phyloP scores from a whole-genome alignment of 2,888 invertebrate genomes.

The Dendrolimus pini region DNA sequence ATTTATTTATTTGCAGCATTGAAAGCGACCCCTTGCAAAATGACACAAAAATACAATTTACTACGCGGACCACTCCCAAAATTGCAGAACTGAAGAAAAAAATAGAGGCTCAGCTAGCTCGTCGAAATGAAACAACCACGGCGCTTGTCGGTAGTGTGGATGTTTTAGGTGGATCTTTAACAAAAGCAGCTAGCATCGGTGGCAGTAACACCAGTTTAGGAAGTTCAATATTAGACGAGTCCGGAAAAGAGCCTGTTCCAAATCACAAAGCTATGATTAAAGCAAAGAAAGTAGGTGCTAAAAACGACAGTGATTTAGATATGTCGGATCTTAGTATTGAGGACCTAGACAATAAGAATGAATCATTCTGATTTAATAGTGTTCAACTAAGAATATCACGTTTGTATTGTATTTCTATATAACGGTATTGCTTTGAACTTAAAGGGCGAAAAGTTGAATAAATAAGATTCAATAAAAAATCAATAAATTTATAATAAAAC shows the following conservation, averaged over 20 bases:
- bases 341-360: conserved; percentile 40
- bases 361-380: conserved; percentile 29
- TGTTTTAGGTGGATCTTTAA: conserved; percentile 38
- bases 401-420: no score
- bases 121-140: conserved; percentile 49
- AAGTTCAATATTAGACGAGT: conserved; percentile 66
- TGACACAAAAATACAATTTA: conserved; percentile 54
- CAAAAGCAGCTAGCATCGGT: conserved; percentile 42
- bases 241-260: conserved; percentile 35
- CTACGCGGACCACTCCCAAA: conserved; percentile 68
- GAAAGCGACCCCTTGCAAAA: conserved; percentile 56
- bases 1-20: conserved; percentile 42
- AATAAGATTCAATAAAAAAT: no score
- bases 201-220: conserved; percentile 68
- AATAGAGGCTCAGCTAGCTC: conserved; percentile 72
- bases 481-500: no score
- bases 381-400: no score
- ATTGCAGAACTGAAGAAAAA: conserved; percentile 73
- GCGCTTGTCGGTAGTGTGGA: conserved; percentile 54
- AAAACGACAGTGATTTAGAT: conserved; percentile 64
- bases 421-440: no score
- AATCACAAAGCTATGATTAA: conserved; percentile 42
- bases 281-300: conserved; percentile 37
- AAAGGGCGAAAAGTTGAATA: neutral
- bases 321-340: conserved; percentile 62